phyloP scores from a whole-genome alignment of 2,113 vertebrate species.

The Strix aluco region DNA sequence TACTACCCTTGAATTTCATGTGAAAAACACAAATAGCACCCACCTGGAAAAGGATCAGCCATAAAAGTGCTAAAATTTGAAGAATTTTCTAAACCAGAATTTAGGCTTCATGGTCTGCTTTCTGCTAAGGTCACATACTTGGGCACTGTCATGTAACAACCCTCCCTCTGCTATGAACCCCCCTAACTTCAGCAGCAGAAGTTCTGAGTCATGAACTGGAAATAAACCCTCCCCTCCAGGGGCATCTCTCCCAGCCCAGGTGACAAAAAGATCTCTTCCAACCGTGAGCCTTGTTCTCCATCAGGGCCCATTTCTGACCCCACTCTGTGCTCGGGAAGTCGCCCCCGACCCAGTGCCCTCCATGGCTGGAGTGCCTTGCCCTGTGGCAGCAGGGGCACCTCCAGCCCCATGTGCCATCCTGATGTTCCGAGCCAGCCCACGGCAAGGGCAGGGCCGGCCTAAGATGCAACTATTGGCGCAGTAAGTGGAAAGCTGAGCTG shows the following conservation, averaged over 20 bases:
- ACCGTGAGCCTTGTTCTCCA: background rate
- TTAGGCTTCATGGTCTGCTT: background rate
- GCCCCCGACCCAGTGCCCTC: background rate
- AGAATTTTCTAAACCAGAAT: background rate
- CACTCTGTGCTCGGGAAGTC: background rate
- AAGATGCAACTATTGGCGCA: background rate
- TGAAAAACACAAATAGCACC: background rate
- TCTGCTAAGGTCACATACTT: background rate
- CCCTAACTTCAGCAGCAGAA: background rate
- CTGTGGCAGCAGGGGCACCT: background rate
- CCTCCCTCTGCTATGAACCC: background rate
- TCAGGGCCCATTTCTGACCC: background rate
- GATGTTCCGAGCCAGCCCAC: background rate
- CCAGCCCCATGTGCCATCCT: background rate
- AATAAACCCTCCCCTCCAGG: background rate
- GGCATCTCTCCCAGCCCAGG: background rate
- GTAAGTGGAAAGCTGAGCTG: background rate
- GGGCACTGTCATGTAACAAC: background rate
- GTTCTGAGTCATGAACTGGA: background rate
- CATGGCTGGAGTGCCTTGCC: background rate
- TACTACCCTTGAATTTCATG: background rate
- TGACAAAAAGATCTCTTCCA: background rate
- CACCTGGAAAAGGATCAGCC: background rate
- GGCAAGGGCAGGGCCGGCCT: background rate
- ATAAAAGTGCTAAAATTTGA: background rate